Evolutionary conservation across 2,888 invertebrate species (phyloP).

Genomic region (Conchocele bisecta): DNA sequence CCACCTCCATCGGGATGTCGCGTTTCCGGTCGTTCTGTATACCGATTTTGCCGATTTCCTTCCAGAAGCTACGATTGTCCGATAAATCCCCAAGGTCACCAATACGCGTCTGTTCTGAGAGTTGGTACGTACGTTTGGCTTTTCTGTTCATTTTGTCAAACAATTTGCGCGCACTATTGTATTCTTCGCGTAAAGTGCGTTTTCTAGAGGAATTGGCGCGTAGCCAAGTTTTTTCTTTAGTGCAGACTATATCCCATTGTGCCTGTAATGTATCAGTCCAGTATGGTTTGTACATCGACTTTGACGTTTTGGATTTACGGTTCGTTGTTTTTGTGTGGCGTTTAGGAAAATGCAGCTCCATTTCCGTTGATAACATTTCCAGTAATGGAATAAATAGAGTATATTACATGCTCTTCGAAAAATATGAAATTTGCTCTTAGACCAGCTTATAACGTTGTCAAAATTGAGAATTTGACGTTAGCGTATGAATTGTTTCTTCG

Average conservation of each 20-base stretch:
- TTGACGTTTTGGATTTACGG: no score
- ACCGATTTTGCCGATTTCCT: constrained; percentile 16
- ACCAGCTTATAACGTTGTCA: no score
- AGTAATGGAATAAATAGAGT: no score
- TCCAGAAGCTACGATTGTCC: constrained; percentile 18
- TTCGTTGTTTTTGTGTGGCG: neutral
- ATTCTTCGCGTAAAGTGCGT: constrained; percentile 1
- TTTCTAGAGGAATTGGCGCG: neutral
- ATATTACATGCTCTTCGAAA: no score
- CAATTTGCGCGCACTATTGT: neutral
- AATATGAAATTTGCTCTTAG: no score
- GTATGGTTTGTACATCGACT: neutral
- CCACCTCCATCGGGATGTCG: constrained; percentile 18
- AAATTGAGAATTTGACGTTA: no score
- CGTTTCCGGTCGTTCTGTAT: constrained; percentile 5
- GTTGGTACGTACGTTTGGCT: constrained; percentile 20
- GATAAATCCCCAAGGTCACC: neutral
- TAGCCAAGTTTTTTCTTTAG: constrained; percentile 13
- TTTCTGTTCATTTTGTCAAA: constrained; percentile 21
- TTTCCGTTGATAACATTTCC: no score
- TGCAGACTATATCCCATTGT: constrained; percentile 6
- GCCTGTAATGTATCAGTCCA: neutral
- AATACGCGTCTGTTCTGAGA: neutral
- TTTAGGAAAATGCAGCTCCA: neutral
- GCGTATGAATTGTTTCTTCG: no score